Conservation (phyloP, 92 coral and sea anemone species). For the Parazoanthus swiftii region DNA sequence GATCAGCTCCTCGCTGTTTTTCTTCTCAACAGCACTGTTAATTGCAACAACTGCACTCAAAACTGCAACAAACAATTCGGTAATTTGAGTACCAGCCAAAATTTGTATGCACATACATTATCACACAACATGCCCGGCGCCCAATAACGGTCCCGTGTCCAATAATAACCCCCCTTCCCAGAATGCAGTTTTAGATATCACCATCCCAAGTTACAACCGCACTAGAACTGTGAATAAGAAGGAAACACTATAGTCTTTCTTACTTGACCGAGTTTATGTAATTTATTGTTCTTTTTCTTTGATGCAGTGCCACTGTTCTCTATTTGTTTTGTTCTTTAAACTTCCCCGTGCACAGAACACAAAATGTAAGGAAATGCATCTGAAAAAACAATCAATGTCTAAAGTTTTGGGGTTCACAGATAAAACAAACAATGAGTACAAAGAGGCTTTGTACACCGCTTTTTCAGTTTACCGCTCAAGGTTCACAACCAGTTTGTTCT, state of each 20-base stretch:
- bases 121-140: not conserved
- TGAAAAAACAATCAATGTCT: no score
- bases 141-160: no score
- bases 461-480: no score
- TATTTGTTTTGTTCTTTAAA: no score
- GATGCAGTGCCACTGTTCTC: no score
- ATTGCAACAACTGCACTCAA: conserved; percentile 81
- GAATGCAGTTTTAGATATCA: not conserved
- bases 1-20: conserved; percentile 76
- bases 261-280: not conserved
- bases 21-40: conserved; percentile 93
- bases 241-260: not conserved
- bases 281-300: not conserved
- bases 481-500: no score
- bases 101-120: not conserved
- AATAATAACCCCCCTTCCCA: no score
- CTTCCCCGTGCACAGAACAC: no score
- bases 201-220: not conserved
- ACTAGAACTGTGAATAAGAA: not conserved
- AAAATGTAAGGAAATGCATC: no score
- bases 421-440: no score
- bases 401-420: no score
- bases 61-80: conserved; percentile 49
- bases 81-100: not conserved
- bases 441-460: no score